A percentile compares a stretch with the other conserved stretches of the same genome.
phyloP scores from a whole-genome alignment of 2,888 invertebrate species.

The Thumatha senex region DNA sequence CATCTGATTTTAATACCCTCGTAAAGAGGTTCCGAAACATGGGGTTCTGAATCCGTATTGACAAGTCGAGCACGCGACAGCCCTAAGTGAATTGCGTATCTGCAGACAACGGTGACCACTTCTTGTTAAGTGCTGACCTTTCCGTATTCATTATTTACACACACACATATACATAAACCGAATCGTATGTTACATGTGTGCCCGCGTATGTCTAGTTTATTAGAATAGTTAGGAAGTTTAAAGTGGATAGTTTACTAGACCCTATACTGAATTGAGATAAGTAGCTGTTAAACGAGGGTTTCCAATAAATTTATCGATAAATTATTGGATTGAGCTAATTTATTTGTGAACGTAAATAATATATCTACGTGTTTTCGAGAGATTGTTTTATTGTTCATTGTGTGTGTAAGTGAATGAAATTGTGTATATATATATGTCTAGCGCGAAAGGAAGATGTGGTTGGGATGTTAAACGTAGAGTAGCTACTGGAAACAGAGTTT shows the following conservation, averaged over 20 bases:
- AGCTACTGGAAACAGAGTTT: no score
- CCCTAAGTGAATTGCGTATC: conserved; percentile 39
- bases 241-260: neutral
- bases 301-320: neutral
- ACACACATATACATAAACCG: neutral
- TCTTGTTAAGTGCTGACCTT: conserved; percentile 35
- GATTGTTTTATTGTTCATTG: no score
- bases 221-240: neutral
- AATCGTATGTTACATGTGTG: neutral
- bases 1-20: no score
- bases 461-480: no score
- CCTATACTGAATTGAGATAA: neutral
- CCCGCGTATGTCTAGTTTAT: neutral
- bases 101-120: conserved; percentile 32
- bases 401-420: no score
- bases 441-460: no score
- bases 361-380: no score
- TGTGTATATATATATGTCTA: no score
- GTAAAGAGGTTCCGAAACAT: no score
- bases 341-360: no score
- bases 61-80: conserved; percentile 22
- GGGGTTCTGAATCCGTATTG: conserved; percentile 10
- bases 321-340: no score
- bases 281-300: neutral
- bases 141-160: conserved; percentile 5